Percentiles rank a stretch among this genome's conserved stretches.
Conservation (phyloP, 2,797 vertebrate species). For the Eupleurogrammus muticus region DNA sequence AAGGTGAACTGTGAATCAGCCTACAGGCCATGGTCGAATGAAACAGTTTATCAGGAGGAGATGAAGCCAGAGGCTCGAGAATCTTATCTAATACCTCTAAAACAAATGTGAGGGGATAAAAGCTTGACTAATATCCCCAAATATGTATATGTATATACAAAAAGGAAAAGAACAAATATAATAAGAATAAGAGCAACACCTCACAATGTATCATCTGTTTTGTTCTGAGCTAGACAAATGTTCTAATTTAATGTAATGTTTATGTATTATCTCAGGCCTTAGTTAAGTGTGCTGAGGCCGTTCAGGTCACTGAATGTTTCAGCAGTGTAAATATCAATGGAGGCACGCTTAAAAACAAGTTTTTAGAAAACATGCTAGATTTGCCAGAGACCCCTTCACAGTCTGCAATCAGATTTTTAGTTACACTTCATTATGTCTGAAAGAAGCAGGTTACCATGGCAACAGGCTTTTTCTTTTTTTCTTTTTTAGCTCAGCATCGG, state of each 20-base stretch:
- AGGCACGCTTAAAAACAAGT: constrained; percentile 5
- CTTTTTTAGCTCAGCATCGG: constrained; percentile 24
- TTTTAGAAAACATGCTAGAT: constrained; percentile 7
- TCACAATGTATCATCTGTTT: neutral
- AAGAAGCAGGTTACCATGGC: constrained; percentile 63
- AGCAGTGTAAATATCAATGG: no score
- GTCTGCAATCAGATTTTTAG: constrained; percentile 51
- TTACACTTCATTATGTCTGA: constrained; percentile 55
- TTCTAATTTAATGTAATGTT: neutral
- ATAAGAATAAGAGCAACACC: no score
- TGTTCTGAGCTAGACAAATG: neutral
- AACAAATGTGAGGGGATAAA: no score
- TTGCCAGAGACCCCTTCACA: constrained; percentile 27
- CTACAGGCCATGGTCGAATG: no score
- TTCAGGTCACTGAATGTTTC: neutral
- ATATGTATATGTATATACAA: no score
- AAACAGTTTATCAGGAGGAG: no score
- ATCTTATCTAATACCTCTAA: no score
- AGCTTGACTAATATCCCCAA: no score
- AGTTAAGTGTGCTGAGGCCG: neutral
- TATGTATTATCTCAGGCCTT: neutral
- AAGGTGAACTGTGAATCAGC: no score
- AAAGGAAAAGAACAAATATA: no score
- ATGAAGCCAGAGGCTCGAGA: no score
- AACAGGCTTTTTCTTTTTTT: constrained; percentile 62